Percentiles rank a stretch among this genome's conserved stretches.
phyloP scores from a whole-genome alignment of 2,888 invertebrate genomes.

The Callinectes sapidus region DNA sequence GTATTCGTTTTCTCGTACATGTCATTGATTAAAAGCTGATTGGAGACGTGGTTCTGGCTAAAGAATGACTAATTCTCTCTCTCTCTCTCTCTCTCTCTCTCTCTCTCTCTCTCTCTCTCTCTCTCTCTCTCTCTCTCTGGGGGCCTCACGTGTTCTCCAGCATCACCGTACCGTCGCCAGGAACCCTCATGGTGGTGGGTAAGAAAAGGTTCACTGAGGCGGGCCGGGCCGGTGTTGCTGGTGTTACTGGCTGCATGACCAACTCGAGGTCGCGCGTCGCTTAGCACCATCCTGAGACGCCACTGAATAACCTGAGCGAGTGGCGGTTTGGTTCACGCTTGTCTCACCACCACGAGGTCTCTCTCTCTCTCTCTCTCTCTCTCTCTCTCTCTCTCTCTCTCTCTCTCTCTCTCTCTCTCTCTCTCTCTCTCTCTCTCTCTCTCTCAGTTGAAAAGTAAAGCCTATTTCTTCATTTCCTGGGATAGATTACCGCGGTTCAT shows the following conservation, averaged over 20 bases:
- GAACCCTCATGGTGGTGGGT: neutral
- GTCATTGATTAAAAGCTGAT: too few species aligned
- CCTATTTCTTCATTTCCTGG: neutral
- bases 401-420: too few species aligned
- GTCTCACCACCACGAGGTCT: neutral
- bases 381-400: too few species aligned
- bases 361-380: too few species aligned
- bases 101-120: too few species aligned
- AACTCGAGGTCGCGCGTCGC: neutral
- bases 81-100: too few species aligned
- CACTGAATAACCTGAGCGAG: neutral
- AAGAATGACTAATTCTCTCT: too few species aligned
- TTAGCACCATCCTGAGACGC: neutral
- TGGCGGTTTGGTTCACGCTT: neutral
- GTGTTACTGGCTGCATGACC: neutral
- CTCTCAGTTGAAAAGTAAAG: conserved; percentile 1
- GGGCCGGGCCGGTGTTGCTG: neutral
- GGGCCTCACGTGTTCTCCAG: neutral
- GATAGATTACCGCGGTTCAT: neutral
- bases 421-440: too few species aligned
- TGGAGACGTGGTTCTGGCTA: too few species aligned
- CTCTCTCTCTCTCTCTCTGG: neutral
- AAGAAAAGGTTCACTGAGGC: neutral
- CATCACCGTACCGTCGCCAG: neutral
- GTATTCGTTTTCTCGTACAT: neutral